Evolutionary conservation across 2,113 vertebrate species (phyloP).

Genomic region (Bambusicola thoracicus): DNA sequence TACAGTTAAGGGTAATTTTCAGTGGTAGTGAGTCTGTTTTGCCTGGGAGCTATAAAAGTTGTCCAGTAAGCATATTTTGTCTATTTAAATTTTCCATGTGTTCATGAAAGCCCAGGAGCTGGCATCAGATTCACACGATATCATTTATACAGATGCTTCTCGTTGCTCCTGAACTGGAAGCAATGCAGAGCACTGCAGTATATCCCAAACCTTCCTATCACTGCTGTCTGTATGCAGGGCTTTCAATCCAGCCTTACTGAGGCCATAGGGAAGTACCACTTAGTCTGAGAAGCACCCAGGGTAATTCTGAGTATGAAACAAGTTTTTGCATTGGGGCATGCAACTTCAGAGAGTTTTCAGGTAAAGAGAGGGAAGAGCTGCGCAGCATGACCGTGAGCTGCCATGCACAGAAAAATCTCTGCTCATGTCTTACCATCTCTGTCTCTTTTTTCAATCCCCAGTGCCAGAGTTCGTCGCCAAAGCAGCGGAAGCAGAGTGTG

Average conservation of each 20-base stretch:
- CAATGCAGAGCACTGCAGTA: neutral
- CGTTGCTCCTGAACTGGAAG: neutral
- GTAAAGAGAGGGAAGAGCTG: neutral
- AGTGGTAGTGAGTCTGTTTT: neutral
- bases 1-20: neutral
- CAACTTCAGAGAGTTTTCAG: too few species aligned
- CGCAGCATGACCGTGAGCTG: neutral
- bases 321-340: neutral
- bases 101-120: accelerated
- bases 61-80: accelerated
- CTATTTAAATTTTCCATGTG: neutral
- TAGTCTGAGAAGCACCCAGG: neutral
- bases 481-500: conserved; percentile 91
- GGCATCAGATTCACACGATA: accelerated
- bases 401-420: accelerated
- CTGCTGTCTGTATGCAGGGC: too few species aligned
- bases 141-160: neutral
- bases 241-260: too few species aligned
- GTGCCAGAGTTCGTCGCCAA: conserved; percentile 81
- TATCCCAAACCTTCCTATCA: neutral
- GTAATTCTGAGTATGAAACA: neutral
- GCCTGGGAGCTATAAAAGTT: neutral
- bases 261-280: too few species aligned
- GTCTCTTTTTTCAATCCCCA: conserved; percentile 30
- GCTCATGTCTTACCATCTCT: neutral